Evolutionary conservation across 2,797 vertebrate genomes (phyloP), one percentile per base, ranked within the genome.

Genomic region (Hippocampus kuda): DNA sequence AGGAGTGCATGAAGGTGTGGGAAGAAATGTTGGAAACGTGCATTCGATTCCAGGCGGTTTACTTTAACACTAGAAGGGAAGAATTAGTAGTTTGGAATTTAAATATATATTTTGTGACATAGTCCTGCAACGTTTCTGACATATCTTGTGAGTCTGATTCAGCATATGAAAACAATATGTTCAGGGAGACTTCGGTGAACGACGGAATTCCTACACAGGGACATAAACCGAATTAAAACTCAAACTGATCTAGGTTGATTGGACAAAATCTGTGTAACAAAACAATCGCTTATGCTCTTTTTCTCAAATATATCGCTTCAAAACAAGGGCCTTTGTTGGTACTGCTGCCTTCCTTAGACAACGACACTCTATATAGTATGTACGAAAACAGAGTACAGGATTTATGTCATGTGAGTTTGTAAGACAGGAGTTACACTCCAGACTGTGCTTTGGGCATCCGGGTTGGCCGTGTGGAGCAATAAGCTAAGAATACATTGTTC

Each of bases 401-500:
- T 87, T 81, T 73, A 77, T 84, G 79, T 86, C 83, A 79, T 84
- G 80, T 64, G 82, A 70, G 74, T 74, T 82, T 80, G 72, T 72
- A 78, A 70, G 24, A 56, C 68, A 77, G 68, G 68, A 76, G 54
- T 70, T 65, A 67, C 68, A 70, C 67, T 26, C 84, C 69, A 67
- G 53, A 72, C 76, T 66, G 70, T 71, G 76, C 74, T 72, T 76
- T 65, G 15, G 74, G 42, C 78, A 80, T 79, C 74, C 77, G 77
- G 68, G 75, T 26, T 27, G 79, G 77, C 22, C 66, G 64, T 46
- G 54, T 69, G 73, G 84, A 90, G 91, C 90, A 81, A 90, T 90
- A 85, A 0, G 44, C 85, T 86, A 87, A 89, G 90, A 90, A 91
- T 89, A 89, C 71, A 72, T 41, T 22, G 63, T 71, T 67, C 71